Conservation (phyloP, 2,888 invertebrate genomes). For the Stenchaetothrips biformis region DNA sequence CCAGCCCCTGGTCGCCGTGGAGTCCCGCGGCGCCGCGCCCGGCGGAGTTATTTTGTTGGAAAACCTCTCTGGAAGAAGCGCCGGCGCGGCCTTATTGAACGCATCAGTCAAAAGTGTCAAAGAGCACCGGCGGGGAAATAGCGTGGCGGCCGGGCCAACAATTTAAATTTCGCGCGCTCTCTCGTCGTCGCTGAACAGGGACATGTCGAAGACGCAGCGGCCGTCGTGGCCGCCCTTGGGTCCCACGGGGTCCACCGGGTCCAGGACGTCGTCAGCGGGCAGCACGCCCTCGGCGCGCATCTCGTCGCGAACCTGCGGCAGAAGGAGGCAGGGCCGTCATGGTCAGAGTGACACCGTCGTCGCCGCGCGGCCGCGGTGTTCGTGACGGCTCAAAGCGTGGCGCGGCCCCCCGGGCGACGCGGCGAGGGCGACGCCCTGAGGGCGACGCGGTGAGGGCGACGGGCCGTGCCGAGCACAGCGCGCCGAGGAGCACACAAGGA, state of each 20-base stretch:
- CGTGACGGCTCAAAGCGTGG: not conserved
- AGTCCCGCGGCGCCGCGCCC: too few relatives aligned
- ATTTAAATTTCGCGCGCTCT: not conserved
- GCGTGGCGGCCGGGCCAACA: too few relatives aligned
- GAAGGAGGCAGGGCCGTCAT: not conserved
- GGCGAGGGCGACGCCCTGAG: too few relatives aligned
- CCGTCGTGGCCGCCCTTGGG: conserved; percentile 31
- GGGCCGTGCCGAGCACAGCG: too few relatives aligned
- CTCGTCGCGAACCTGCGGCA: conserved; percentile 53
- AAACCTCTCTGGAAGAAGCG: too few relatives aligned
- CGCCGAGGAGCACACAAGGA: too few relatives aligned
- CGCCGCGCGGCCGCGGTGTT: not conserved
- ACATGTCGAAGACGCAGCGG: conserved; percentile 35
- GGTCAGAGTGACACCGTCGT: not conserved
- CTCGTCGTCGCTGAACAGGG: conserved; percentile 33
- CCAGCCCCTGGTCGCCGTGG: too few relatives aligned
- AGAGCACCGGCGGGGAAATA: too few relatives aligned
- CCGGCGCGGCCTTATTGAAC: too few relatives aligned
- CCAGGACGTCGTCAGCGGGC: conserved; percentile 55
- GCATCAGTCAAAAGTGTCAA: too few relatives aligned
- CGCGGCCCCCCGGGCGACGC: not conserved
- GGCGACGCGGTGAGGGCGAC: too few relatives aligned
- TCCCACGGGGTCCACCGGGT: conserved; percentile 27
- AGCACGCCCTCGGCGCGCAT: conserved; percentile 57
- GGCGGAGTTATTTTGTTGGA: too few relatives aligned